Evolutionary conservation across 2,797 vertebrate genomes (phyloP).

Genomic region (Parotocinclus haroldoi): DNA sequence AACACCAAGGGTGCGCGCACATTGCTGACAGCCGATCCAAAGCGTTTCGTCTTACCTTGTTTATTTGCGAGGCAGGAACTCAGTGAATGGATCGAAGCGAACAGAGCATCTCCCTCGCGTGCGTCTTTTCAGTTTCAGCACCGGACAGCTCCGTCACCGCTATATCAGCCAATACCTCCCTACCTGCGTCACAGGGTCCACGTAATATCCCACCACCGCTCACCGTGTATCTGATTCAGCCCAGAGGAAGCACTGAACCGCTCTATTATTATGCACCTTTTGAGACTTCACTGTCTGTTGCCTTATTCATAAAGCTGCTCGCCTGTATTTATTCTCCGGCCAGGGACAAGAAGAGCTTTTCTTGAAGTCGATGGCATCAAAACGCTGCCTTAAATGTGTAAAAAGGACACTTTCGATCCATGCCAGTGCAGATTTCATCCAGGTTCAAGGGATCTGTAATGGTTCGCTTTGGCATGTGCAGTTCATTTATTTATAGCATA

Average conservation of each 20-base stretch:
- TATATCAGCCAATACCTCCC: conserved; percentile 76
- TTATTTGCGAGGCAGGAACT: conserved; percentile 64
- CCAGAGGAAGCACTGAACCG: conserved; percentile 14
- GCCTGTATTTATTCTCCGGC: background rate
- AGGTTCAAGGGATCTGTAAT: too few relatives aligned
- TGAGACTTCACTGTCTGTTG: background rate
- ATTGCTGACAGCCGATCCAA: background rate
- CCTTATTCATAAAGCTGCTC: conserved; percentile 13
- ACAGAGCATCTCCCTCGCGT: conserved; percentile 64
- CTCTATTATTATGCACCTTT: background rate
- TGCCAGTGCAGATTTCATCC: too few relatives aligned
- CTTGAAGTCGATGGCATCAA: too few relatives aligned
- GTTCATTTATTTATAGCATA: too few relatives aligned
- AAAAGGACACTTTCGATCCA: too few relatives aligned
- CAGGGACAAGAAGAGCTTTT: too few relatives aligned
- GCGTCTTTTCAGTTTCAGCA: conserved; percentile 68
- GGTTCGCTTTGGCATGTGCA: background rate
- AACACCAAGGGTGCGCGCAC: too few relatives aligned
- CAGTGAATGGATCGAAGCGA: conserved; percentile 61
- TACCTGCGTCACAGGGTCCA: conserved; percentile 67
- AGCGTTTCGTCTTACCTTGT: conserved; percentile 59
- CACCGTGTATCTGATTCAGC: conserved; percentile 10
- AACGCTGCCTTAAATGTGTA: too few relatives aligned
- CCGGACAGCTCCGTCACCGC: conserved; percentile 70
- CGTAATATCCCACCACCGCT: conserved; percentile 39